A percentile compares a stretch with the other conserved stretches of the same genome.
phyloP scores from a whole-genome alignment of 2,888 invertebrate genomes.

The Dascillus cervinus region DNA sequence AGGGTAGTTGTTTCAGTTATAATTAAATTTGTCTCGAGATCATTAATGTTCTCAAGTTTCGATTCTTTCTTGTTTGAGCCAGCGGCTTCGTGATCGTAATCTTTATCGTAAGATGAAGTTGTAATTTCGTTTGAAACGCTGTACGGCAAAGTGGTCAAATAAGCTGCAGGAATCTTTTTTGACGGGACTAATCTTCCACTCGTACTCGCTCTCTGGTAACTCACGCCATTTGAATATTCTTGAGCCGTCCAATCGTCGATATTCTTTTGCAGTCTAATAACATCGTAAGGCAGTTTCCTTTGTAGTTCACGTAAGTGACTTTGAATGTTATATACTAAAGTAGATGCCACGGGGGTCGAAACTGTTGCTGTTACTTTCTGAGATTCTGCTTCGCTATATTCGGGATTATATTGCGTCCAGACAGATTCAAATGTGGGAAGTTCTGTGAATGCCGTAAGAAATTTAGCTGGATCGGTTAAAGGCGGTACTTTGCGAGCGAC shows the following conservation, averaged over 20 bases:
- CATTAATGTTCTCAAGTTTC: conserved; percentile 19
- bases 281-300: conserved; percentile 54
- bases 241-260: conserved; percentile 81
- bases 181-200: conserved; percentile 50
- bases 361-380: conserved; percentile 40
- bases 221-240: conserved; percentile 53
- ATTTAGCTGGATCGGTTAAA: neutral
- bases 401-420: conserved; percentile 41
- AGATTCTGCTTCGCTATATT: conserved; percentile 46
- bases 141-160: conserved; percentile 55
- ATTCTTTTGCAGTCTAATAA: conserved; percentile 68
- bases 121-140: conserved; percentile 11
- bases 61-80: conserved; percentile 29
- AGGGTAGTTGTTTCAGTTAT: conserved; percentile 18
- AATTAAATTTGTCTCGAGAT: conserved; percentile 33
- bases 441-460: conserved; percentile 29
- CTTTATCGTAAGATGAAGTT: conserved; percentile 8
- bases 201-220: conserved; percentile 45
- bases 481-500: neutral
- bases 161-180: conserved; percentile 72
- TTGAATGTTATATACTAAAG: conserved; percentile 43
- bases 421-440: conserved; percentile 31
- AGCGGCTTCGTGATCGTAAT: conserved; percentile 28
- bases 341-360: conserved; percentile 28
- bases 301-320: conserved; percentile 39